phyloP scores from a whole-genome alignment of 2,888 invertebrate species.

The Arge pagana region DNA sequence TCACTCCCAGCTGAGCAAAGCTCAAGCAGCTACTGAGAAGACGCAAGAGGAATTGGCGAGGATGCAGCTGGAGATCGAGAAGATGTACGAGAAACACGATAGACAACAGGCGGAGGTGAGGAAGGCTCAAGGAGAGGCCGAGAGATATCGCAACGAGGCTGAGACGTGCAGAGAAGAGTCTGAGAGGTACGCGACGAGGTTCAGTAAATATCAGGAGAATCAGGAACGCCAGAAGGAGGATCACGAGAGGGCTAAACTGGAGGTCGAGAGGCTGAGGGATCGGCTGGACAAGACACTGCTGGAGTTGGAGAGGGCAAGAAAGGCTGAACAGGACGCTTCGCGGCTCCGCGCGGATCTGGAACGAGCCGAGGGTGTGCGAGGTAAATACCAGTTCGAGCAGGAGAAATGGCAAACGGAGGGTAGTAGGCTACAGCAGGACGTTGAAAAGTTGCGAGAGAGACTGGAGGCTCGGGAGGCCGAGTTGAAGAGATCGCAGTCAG shows the following conservation, averaged over 20 bases:
- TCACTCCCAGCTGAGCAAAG: slow-evolving; percentile 84
- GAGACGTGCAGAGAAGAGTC: slow-evolving; percentile 81
- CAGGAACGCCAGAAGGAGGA: slow-evolving; percentile 74
- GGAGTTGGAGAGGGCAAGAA: slow-evolving; percentile 78
- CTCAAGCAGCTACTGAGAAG: slow-evolving; percentile 83
- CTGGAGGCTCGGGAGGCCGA: slow-evolving; percentile 76
- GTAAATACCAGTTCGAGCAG: slow-evolving; percentile 78
- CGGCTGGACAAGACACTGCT: slow-evolving; percentile 79
- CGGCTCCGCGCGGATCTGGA: slow-evolving; percentile 73
- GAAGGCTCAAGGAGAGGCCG: slow-evolving; percentile 78
- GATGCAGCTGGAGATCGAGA: slow-evolving; percentile 85
- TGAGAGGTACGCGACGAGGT: slow-evolving; percentile 72
- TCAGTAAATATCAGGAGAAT: slow-evolving; percentile 76
- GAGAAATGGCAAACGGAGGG: slow-evolving; percentile 69
- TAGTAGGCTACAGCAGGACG: slow-evolving; percentile 60
- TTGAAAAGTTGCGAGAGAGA: slow-evolving; percentile 77
- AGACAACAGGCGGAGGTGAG: slow-evolving; percentile 81
- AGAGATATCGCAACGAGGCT: slow-evolving; percentile 70
- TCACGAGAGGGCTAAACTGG: slow-evolving; percentile 76
- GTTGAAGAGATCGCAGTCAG: slow-evolving; percentile 68
- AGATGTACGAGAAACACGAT: slow-evolving; percentile 89
- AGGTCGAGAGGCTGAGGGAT: slow-evolving; percentile 79
- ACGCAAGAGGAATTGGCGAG: slow-evolving; percentile 88
- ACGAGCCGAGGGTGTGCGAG: slow-evolving; percentile 76
- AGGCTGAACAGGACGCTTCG: slow-evolving; percentile 70